phyloP scores from a whole-genome alignment of 1,140 invertebrate genomes.

The Muscidifurax raptorellus region DNA sequence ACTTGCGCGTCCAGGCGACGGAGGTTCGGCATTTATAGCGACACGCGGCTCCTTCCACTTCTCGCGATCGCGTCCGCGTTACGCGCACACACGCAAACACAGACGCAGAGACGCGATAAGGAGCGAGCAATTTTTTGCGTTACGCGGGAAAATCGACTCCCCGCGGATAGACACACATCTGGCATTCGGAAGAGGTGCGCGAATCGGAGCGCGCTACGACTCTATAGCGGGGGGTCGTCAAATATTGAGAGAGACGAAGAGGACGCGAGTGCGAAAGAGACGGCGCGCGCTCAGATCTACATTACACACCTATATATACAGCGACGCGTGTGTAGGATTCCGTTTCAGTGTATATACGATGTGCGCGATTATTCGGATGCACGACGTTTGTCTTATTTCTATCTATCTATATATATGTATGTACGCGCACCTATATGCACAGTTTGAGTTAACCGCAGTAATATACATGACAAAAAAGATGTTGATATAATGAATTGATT shows the following conservation, averaged over 20 bases:
- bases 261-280: not conserved
- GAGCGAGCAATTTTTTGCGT: not conserved
- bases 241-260: not conserved
- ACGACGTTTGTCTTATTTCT: too few relatives aligned
- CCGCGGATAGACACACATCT: not conserved
- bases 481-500: too few relatives aligned
- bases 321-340: too few relatives aligned
- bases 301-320: too few relatives aligned
- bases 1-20: not conserved
- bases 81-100: not conserved
- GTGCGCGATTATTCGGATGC: too few relatives aligned
- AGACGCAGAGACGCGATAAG: not conserved
- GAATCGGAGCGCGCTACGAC: not conserved
- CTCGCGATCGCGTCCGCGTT: not conserved
- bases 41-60: not conserved
- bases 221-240: not conserved
- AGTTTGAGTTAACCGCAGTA: too few relatives aligned
- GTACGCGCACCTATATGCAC: too few relatives aligned
- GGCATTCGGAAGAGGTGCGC: not conserved
- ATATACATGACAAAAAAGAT: too few relatives aligned
- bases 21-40: constrained; percentile 32
- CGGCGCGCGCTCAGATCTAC: too few relatives aligned
- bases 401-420: too few relatives aligned
- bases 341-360: too few relatives aligned
- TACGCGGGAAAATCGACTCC: constrained; percentile 32